Conservation (phyloP, 1,140 invertebrate species). For the Cecropterus lyciades region DNA sequence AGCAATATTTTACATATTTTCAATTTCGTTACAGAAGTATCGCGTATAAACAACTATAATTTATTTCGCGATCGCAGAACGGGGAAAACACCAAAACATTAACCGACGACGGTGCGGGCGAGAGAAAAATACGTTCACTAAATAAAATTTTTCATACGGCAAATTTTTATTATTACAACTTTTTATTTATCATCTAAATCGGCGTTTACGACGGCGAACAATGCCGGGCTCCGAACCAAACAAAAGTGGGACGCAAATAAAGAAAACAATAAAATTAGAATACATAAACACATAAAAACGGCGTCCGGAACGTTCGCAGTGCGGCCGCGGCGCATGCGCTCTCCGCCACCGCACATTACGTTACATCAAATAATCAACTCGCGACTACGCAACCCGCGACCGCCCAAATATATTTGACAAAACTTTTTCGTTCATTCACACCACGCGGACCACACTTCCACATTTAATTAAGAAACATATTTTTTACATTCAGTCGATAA, state of each 20-base stretch:
- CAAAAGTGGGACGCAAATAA: constrained; percentile 84
- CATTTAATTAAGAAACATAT: neutral
- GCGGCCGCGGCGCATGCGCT: constrained; percentile 65
- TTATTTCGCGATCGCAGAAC: constrained; percentile 43
- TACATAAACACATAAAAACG: constrained; percentile 83
- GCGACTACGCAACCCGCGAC: constrained; percentile 9
- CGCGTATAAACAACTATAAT: constrained; percentile 46
- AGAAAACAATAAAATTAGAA: constrained; percentile 85
- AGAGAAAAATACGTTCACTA: constrained; percentile 68
- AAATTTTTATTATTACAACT: constrained; percentile 73
- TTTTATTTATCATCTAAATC: constrained; percentile 84
- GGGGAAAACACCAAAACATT: constrained; percentile 44
- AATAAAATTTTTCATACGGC: constrained; percentile 77
- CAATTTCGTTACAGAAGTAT: constrained; percentile 24
- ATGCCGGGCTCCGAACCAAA: constrained; percentile 78
- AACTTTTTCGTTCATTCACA: constrained; percentile 3
- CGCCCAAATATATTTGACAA: constrained; percentile 26
- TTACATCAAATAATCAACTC: constrained; percentile 55
- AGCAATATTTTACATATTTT: constrained; percentile 7
- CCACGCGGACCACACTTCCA: neutral
- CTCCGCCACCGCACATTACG: constrained; percentile 56
- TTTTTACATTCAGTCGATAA: neutral
- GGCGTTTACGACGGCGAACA: constrained; percentile 81
- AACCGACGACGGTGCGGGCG: constrained; percentile 39
- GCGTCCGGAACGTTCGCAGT: constrained; percentile 67